Base-by-base conservation (phyloP, 1,140 invertebrate genomes). In the Lineus longissimus region DNA sequence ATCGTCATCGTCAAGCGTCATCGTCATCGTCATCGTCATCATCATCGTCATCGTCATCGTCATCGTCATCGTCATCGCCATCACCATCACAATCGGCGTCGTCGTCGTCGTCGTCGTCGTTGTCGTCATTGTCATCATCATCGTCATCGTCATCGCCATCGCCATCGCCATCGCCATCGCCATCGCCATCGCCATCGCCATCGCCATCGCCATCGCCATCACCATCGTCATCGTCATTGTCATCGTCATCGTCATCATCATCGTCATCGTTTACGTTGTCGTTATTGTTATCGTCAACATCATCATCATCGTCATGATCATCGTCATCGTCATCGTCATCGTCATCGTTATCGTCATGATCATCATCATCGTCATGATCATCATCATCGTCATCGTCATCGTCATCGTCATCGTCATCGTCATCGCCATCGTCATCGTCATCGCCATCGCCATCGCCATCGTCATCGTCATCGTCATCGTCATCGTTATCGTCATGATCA, bases 31-130 rank as follows among this genome's bases (percentile, higher is more conserved):
- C 40, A 54, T 62, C n/a, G 23, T 62, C 6, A 55, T 47, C 25
- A 36, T 51, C 45, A 51, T 40, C 23, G 19, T 55, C 41, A 63
- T 63, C 62, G n/a, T 59, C 43, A 47, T 0, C 54, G 55, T 22
- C 54, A 19, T 13, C 55, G 40, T 31, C 55, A 27, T 22, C 23
- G 11, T 51, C 56, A 19, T 47, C 27, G 31, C 15, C n/a, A n/a
- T n/a, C n/a, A n/a, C n/a, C n/a, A n/a, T n/a, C n/a, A n/a, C n/a
- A n/a, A n/a, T n/a, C n/a, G n/a, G n/a, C n/a, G n/a, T n/a, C n/a
- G n/a, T n/a, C n/a, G n/a, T n/a, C n/a, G n/a, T n/a, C n/a, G n/a
- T 33, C 43, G 9, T 61, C 36, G 9, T 19, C 29, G n/a, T 15
- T 13, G 31, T 36, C 27, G 2, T 11, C 40, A 36, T 43, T 57